These are phyloP conservation scores for Hippocampus guttulatus DNA, from an alignment of 2,113 vertebrate genomes.

Conservation along the genomic window DNA sequence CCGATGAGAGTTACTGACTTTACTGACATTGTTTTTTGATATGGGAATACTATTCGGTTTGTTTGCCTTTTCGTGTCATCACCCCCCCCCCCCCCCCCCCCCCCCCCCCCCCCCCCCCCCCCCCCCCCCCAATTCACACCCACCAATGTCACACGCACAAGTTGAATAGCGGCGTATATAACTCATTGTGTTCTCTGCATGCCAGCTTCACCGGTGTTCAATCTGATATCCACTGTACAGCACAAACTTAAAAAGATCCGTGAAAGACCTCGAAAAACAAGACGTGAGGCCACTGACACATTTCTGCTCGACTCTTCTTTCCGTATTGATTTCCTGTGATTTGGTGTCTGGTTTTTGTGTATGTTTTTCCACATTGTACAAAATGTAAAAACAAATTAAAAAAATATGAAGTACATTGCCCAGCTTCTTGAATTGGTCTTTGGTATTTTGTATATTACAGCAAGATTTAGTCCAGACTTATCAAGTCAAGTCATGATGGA, in stretches of 20 bases:
- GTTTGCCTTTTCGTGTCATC: constrained; percentile 53
- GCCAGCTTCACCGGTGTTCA: constrained; percentile 48
- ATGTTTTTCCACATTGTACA: constrained; percentile 72
- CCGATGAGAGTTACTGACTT: constrained; percentile 65
- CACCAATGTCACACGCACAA: constrained; percentile 44
- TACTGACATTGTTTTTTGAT: constrained; percentile 72
- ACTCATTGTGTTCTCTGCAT: constrained; percentile 56
- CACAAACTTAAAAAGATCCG: constrained; percentile 43
- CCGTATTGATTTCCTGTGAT: constrained; percentile 58
- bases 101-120: constrained; percentile 22
- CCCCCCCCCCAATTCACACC: constrained; percentile 28
- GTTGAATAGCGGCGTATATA: constrained; percentile 41
- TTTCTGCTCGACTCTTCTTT: constrained; percentile 36
- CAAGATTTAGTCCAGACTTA: no score
- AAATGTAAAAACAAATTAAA: constrained; percentile 70
- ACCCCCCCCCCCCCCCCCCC: no score
- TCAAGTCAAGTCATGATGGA: no score
- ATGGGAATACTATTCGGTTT: constrained; percentile 48
- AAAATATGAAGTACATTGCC: constrained; percentile 48
- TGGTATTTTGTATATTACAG: background rate
- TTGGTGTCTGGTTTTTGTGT: constrained; percentile 67
- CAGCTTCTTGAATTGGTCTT: background rate
- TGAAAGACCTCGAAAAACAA: constrained; percentile 24
- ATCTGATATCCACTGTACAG: constrained; percentile 58
- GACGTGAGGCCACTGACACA: constrained; percentile 40